These are phyloP conservation scores for Ornithorhynchus anatinus DNA, from an alignment of 2,113 vertebrate species.

Conservation along the genomic window DNA sequence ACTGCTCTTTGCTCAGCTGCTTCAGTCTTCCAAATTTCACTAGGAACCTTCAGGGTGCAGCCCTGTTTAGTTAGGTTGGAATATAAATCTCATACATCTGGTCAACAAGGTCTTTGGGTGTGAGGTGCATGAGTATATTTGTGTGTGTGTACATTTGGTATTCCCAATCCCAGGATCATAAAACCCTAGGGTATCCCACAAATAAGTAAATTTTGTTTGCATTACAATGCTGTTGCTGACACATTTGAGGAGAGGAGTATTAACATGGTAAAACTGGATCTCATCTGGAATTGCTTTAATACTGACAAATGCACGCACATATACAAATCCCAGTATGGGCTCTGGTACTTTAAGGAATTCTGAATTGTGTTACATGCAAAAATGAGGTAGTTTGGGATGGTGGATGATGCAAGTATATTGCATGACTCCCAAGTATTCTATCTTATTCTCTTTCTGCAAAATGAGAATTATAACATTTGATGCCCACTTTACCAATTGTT, in stretches of 20 bases:
- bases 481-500: no score
- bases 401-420: no score
- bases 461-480: no score
- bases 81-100: not conserved
- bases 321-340: not conserved
- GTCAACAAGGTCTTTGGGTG: not conserved
- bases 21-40: no score
- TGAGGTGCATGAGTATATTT: not conserved
- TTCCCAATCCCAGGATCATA: not conserved
- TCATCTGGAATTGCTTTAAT: not conserved
- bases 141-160: not conserved
- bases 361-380: no score
- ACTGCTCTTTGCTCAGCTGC: no score
- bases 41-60: no score
- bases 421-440: no score
- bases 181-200: conserved; percentile 19
- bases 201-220: conserved; percentile 17
- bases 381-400: no score
- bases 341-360: not conserved
- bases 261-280: not conserved
- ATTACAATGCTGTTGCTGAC: conserved; percentile 11
- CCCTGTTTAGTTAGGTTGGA: no score
- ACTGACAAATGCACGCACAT: not conserved
- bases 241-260: conserved; percentile 2
- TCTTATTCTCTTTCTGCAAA: no score